phyloP scores from a whole-genome alignment of 2,113 vertebrate species.

The Ageneiosus marmoratus region DNA sequence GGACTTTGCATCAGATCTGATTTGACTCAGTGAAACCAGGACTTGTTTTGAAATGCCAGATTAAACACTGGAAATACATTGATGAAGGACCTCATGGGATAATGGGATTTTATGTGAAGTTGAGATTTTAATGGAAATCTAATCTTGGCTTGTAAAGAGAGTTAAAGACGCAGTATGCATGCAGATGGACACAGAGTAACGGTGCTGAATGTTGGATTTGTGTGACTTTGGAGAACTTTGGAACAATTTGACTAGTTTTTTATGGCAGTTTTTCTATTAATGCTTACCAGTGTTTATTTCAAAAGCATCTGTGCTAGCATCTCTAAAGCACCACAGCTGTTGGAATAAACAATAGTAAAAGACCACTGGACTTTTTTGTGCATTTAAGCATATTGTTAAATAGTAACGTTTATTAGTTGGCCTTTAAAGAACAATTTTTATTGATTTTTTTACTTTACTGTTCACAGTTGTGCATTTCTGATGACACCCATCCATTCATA shows the following conservation, averaged over 20 bases:
- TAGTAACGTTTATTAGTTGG: background rate
- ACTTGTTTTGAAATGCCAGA: slow-evolving; percentile 14
- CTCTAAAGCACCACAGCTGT: background rate
- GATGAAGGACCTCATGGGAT: slow-evolving; percentile 13
- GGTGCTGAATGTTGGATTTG: background rate
- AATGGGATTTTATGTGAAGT: slow-evolving; percentile 18
- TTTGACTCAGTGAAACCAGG: slow-evolving; percentile 12
- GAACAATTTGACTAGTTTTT: background rate
- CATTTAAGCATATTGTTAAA: background rate
- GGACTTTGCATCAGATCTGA: slow-evolving; percentile 22
- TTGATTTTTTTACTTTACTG: too few relatives aligned
- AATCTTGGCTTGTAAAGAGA: slow-evolving; percentile 23
- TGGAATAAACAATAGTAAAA: background rate
- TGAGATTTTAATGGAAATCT: slow-evolving; percentile 18
- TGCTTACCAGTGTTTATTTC: background rate
- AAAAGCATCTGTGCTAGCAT: background rate
- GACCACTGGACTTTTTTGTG: background rate
- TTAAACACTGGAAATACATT: slow-evolving; percentile 32
- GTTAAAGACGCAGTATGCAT: background rate
- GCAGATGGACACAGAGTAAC: background rate
- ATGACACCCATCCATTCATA: background rate
- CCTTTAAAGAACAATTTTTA: background rate
- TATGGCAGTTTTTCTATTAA: background rate
- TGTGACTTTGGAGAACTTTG: background rate
- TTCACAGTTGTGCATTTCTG: background rate